Base-by-base conservation (phyloP, 1,140 invertebrate species). In the Pseudachorutes palmiensis region DNA sequence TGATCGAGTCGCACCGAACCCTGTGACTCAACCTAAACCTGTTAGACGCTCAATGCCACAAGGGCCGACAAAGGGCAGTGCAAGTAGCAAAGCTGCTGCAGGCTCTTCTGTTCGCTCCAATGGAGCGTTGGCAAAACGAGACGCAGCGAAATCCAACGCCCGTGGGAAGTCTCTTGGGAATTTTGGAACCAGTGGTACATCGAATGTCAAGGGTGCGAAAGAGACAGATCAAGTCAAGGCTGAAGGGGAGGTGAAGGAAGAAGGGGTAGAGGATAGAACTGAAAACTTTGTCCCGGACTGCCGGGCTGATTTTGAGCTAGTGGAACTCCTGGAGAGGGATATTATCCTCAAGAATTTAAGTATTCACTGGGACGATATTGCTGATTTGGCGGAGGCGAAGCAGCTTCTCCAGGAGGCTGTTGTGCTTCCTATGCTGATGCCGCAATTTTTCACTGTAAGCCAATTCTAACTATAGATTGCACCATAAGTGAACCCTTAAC, bases 301-400 rank as follows among this genome's bases (percentile, higher is more conserved):
- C 68, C 87, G 91, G 45, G 88, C 88, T 75, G 95, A 99, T 79
- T 85, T 88, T 58, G 95, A 97, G 77, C 83, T 99, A 41, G 94
- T 97, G 1, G 95, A 98, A 75, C 89, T 94, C 81, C 81, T 97
- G 68, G 96, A 98, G 80, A 82, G 95, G 77, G 95, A 98, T 81
- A 98, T 99, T 79, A 86, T 99, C 67, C 94, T 97, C 80, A 95
- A 94, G 80, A 94, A 98, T 82, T 93, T 94, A 22, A 96, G 95
- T 80, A 93, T 98, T 69, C 84, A 87, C 75, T 98, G 96, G 95
- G 90, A 91, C 76, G 96, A 99, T 78, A 98, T 99, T 77, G 95
- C 96, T 14, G 96, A 97, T 81, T 82, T 99, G 57, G 82, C 88
- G 24, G 94, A 98, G 77, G 96, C 95, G 1, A 99, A 99, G 80